Evolutionary conservation across 1,140 invertebrate genomes (phyloP).

Genomic region (Drosophila biarmipes): DNA sequence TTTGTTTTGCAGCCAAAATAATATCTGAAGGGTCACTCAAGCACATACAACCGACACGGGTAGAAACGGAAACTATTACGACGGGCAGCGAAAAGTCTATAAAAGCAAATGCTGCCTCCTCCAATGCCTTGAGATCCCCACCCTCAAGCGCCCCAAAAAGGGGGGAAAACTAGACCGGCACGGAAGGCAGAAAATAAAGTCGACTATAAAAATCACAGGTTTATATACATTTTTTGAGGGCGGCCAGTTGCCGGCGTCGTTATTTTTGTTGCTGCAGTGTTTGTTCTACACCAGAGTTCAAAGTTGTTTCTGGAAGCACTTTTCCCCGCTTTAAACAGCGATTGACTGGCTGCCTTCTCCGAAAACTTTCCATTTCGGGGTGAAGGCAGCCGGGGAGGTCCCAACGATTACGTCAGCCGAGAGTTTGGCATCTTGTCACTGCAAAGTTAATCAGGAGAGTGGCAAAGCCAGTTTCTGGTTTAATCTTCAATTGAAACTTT

Average conservation of each 20-base stretch:
- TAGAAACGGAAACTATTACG: slow-evolving; percentile 50
- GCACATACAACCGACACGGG: slow-evolving; percentile 12
- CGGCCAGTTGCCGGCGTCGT: slow-evolving; percentile 37
- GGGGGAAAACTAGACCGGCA: slow-evolving; percentile 29
- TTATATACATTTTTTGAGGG: slow-evolving; percentile 62
- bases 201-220: slow-evolving; percentile 74
- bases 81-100: slow-evolving; percentile 65
- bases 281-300: slow-evolving; percentile 44
- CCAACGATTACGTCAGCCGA: slow-evolving; percentile 36
- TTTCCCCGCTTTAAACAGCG: slow-evolving; percentile 44
- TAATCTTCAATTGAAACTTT: slow-evolving; percentile 53
- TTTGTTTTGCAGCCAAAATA: slow-evolving; percentile 56
- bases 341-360: slow-evolving; percentile 38
- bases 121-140: slow-evolving; percentile 22
- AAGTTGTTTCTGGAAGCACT: slow-evolving; percentile 51
- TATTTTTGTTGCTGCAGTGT: slow-evolving; percentile 34
- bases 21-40: slow-evolving; percentile 55
- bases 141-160: neutral
- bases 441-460: slow-evolving; percentile 48
- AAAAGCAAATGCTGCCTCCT: slow-evolving; percentile 67
- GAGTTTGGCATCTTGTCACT: slow-evolving; percentile 48
- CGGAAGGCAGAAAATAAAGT: slow-evolving; percentile 64
- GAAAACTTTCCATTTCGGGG: slow-evolving; percentile 26
- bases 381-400: neutral
- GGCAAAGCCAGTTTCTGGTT: slow-evolving; percentile 37